These are phyloP conservation scores for Drosophila rellima DNA, from an alignment of 2,888 invertebrate species.

Conservation along the genomic window DNA sequence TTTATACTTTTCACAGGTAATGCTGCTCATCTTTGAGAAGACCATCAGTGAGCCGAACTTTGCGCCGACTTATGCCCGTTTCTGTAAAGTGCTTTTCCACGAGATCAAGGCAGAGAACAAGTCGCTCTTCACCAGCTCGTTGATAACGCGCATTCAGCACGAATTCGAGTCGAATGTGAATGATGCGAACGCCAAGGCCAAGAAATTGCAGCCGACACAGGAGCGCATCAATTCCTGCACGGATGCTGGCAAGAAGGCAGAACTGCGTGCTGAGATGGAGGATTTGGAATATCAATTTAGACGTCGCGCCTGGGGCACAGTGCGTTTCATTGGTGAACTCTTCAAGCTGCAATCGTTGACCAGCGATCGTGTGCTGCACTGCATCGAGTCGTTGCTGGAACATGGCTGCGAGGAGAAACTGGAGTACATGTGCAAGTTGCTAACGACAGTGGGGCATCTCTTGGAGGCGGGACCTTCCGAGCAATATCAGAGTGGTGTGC, in stretches of 20 bases:
- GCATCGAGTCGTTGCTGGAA: constrained; percentile 79
- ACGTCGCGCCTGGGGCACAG: constrained; percentile 84
- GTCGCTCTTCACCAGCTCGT: constrained; percentile 68
- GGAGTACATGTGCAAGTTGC: constrained; percentile 84
- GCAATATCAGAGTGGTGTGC: constrained; percentile 60
- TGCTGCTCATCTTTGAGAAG: constrained; percentile 84
- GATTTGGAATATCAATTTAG: constrained; percentile 84
- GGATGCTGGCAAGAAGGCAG: constrained; percentile 75
- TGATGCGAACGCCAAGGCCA: constrained; percentile 83
- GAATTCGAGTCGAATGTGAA: constrained; percentile 84
- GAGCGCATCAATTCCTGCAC: constrained; percentile 71
- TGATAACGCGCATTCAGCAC: constrained; percentile 81
- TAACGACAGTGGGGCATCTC: constrained; percentile 82
- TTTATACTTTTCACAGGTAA: constrained; percentile 68
- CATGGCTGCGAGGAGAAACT: constrained; percentile 83
- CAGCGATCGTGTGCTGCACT: constrained; percentile 78
- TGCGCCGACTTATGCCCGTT: constrained; percentile 84
- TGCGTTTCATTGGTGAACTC: constrained; percentile 84
- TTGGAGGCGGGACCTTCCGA: constrained; percentile 68
- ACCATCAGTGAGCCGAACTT: constrained; percentile 84
- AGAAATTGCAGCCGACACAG: constrained; percentile 79
- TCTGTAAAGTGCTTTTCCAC: constrained; percentile 83
- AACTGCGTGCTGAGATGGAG: constrained; percentile 83
- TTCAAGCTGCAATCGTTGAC: constrained; percentile 81
- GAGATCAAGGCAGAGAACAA: constrained; percentile 82